phyloP scores from a whole-genome alignment of 2,113 vertebrate species.

The Vombatus ursinus region DNA sequence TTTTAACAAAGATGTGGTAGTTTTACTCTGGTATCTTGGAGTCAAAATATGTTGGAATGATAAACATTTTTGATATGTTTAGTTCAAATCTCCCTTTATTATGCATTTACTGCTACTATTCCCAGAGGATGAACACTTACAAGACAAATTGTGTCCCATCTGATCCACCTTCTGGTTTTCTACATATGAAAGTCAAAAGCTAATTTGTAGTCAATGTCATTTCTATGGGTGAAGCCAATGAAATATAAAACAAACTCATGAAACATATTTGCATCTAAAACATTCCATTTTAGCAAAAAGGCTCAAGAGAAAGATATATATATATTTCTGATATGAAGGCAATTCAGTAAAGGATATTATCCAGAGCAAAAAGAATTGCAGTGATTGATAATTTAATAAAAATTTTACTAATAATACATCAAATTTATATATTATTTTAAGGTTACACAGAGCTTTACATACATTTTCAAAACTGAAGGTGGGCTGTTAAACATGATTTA shows the following conservation, averaged over 20 bases:
- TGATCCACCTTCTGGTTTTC: not conserved
- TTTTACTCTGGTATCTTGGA: not conserved
- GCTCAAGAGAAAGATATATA: not conserved
- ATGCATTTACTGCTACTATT: not conserved
- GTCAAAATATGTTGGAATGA: conserved; percentile 11
- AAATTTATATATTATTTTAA: not conserved
- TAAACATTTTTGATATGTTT: not conserved
- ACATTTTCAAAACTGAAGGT: not conserved
- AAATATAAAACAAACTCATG: not conserved
- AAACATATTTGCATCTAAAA: not conserved
- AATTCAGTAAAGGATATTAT: not conserved
- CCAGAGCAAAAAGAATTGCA: not conserved
- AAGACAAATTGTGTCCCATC: conserved; percentile 4
- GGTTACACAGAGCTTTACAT: not conserved
- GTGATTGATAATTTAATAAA: not conserved
- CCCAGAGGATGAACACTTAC: not conserved
- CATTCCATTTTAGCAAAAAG: not conserved
- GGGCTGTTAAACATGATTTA: not conserved
- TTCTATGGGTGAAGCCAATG: not conserved
- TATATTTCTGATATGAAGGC: not conserved
- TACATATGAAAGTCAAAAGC: conserved; percentile 15
- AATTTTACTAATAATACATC: not conserved
- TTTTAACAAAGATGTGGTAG: not conserved
- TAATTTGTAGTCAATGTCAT: not conserved
- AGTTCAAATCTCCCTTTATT: not conserved